A percentile compares a stretch with the other conserved stretches of the same genome.
Conservation (phyloP, 2,113 vertebrate genomes). For the Oreocharis arfaki region DNA sequence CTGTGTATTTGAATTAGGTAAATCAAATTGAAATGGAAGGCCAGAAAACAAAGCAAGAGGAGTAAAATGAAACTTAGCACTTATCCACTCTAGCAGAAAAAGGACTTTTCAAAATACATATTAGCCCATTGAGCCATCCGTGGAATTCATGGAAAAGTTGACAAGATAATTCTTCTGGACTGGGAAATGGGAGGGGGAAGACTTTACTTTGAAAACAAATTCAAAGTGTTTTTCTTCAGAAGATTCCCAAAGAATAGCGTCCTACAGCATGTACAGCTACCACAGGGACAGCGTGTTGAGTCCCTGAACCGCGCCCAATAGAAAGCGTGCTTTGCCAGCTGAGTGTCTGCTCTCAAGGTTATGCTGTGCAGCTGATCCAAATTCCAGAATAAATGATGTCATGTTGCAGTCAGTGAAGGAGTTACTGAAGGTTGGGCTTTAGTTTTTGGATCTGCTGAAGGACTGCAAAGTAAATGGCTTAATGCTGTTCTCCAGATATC, state of each 20-base stretch:
- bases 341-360: neutral
- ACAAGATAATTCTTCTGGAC: neutral
- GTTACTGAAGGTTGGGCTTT: neutral
- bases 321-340: neutral
- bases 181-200: neutral
- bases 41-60: neutral
- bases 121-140: neutral
- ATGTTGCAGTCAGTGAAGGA: neutral
- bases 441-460: neutral
- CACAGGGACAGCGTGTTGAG: neutral
- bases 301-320: neutral
- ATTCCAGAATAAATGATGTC: neutral
- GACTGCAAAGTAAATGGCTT: neutral
- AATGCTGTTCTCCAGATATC: neutral
- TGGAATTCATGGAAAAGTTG: neutral
- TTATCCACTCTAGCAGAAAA: neutral
- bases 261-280: neutral
- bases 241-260: neutral
- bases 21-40: slow-evolving; percentile 8
- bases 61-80: neutral
- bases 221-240: neutral
- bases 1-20: neutral
- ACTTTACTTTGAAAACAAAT: neutral
- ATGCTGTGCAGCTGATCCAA: neutral
- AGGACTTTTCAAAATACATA: neutral